These are phyloP conservation scores for Incurvaria masculella DNA, from an alignment of 2,888 invertebrate genomes.

Conservation along the genomic window DNA sequence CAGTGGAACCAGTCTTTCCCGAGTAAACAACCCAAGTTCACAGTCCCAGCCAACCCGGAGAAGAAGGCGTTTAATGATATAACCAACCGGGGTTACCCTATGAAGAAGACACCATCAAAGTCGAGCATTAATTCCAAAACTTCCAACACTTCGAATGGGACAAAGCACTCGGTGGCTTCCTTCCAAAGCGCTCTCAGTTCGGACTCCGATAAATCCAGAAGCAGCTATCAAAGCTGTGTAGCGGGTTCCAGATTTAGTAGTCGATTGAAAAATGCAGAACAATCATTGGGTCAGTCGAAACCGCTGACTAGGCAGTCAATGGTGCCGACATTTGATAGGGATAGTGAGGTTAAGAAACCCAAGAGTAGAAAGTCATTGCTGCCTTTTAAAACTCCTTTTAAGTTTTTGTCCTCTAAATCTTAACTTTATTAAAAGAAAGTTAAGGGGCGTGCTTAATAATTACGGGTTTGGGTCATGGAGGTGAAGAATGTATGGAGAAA, in stretches of 20 bases:
- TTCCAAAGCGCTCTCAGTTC: slow-evolving; percentile 21
- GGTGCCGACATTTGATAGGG: background rate
- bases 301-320: slow-evolving; percentile 10
- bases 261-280: background rate
- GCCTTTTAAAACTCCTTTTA: slow-evolving; percentile 50
- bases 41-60: background rate
- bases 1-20: slow-evolving; percentile 40
- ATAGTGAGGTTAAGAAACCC: slow-evolving; percentile 31
- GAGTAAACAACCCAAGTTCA: slow-evolving; percentile 37
- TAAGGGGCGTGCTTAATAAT: too few species aligned
- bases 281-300: background rate
- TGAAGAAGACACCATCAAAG: slow-evolving; percentile 44
- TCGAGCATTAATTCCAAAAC: slow-evolving; percentile 34
- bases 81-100: slow-evolving; percentile 25
- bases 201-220: background rate
- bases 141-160: slow-evolving; percentile 28
- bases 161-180: slow-evolving; percentile 27
- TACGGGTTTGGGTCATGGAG: too few species aligned
- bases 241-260: background rate
- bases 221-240: background rate
- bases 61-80: slow-evolving; percentile 34
- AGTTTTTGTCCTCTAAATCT: slow-evolving; percentile 33
- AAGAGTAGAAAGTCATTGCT: slow-evolving; percentile 40
- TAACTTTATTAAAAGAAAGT: slow-evolving; percentile 24
- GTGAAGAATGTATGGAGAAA: too few species aligned